Base-by-base conservation (phyloP, 2,797 vertebrate species). In the Trematomus bernacchii region DNA sequence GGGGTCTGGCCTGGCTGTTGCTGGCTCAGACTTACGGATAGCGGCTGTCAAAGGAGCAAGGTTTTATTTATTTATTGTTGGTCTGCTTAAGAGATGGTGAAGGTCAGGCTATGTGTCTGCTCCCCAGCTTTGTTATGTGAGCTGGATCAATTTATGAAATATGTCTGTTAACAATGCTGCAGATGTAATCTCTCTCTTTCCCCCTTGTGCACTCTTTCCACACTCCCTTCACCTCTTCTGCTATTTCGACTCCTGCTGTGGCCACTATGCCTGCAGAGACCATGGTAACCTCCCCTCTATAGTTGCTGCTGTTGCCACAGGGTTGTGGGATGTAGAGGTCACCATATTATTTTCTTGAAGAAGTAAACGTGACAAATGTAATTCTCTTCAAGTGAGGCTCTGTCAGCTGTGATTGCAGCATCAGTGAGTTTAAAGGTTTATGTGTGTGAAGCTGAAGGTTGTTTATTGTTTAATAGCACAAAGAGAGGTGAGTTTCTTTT, bases 31-130 rank as follows among this genome's bases (percentile, higher is more conserved):
- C 72, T 89, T 93, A 91, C 71, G 77, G 87, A 94, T 95, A 94
- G 92, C 79, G 79, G 74, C 89, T 96, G 95, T 96, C 92, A 95
- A 93, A 90, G 62, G 84, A 78, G 73, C 78, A 80, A 84, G 71
- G 88, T 92, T 92, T 91, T 91, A 92, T 93, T 93, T 95, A 95
- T 95, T 95, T 95, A 95, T 95, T 91, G 93, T 93, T 87, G 82
- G 82, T 91, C 93, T 95, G 91, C 91, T 94, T 94, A 93, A 92
- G 94, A 94, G 93, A 95, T 94, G 93, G 92, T 94, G 91, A 95
- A 96, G 95, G 93, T 95, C 94, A 95, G 92, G 82, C 76, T 90
- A 66, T 93, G 87, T 92, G 90, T 94, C 92, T 92, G 89, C 87
- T 91, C 85, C 76, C 81, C 82, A 87, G 89, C 89, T 95, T 94